phyloP scores from a whole-genome alignment of 2,113 vertebrate genomes.

The Poeciliopsis prolifica region DNA sequence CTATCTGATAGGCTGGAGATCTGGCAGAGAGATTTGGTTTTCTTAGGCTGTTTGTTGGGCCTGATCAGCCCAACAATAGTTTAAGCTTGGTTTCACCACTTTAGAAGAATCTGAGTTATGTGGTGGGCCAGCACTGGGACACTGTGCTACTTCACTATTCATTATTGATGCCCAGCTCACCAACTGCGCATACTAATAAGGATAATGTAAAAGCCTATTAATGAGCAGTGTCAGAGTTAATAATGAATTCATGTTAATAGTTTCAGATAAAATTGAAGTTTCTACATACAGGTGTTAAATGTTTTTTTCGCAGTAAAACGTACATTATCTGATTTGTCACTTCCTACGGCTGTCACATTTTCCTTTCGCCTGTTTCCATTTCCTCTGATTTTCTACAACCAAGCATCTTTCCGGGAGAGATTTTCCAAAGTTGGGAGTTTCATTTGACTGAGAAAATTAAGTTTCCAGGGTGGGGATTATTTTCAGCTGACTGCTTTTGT shows the following conservation, averaged over 20 bases:
- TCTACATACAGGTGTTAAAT: neutral
- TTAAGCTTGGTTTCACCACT: constrained; percentile 50
- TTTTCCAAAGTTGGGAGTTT: constrained; percentile 34
- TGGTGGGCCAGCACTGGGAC: constrained; percentile 29
- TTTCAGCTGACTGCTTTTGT: constrained; percentile 10
- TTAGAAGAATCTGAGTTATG: constrained; percentile 59
- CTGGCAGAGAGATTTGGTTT: constrained; percentile 40
- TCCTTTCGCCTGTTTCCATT: constrained; percentile 53
- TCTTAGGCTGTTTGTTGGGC: constrained; percentile 59
- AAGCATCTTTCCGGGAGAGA: constrained; percentile 50
- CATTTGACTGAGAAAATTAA: constrained; percentile 20
- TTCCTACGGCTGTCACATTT: constrained; percentile 50
- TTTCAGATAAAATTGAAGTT: neutral
- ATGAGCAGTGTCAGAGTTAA: constrained; percentile 9
- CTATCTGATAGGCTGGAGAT: constrained; percentile 29
- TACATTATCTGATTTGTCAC: constrained; percentile 52
- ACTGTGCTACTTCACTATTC: constrained; percentile 54
- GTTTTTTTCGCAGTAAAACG: constrained; percentile 29
- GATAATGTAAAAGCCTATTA: constrained; percentile 46
- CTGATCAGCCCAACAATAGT: constrained; percentile 39
- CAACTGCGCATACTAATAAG: constrained; percentile 61
- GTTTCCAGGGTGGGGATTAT: constrained; percentile 30
- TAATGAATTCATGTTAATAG: neutral
- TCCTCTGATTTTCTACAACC: constrained; percentile 51
- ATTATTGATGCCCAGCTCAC: constrained; percentile 51